These are phyloP conservation scores for Chloropsis hardwickii DNA, from an alignment of 2,113 vertebrate species.

Conservation along the genomic window DNA sequence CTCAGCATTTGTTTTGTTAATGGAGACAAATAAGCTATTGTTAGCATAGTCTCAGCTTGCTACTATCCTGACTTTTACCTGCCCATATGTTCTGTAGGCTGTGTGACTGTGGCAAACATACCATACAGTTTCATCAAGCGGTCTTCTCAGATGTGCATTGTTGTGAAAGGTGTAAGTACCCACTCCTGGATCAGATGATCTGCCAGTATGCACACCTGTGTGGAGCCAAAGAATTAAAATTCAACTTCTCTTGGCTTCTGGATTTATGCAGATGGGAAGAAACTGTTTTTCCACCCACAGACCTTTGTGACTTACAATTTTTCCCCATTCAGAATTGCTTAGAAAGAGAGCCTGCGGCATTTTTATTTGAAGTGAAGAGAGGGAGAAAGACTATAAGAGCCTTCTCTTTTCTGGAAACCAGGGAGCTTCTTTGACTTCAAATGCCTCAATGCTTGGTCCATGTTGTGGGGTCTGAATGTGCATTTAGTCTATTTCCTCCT, in stretches of 20 bases:
- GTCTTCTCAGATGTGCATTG: neutral
- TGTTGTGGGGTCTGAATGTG: fast-evolving
- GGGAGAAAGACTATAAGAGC: neutral
- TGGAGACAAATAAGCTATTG: conserved; percentile 28
- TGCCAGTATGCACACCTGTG: neutral
- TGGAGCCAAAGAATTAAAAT: neutral
- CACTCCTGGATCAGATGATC: neutral
- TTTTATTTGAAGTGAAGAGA: neutral
- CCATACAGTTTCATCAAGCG: neutral
- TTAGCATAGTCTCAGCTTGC: neutral
- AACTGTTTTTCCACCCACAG: neutral
- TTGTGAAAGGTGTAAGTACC: neutral
- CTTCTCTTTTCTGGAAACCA: neutral
- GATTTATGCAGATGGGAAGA: neutral
- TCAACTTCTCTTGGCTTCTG: neutral
- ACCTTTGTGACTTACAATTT: neutral
- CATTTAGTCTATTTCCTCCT: neutral
- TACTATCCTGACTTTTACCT: neutral
- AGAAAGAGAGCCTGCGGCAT: neutral
- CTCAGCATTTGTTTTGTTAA: conserved; percentile 26
- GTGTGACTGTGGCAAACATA: neutral
- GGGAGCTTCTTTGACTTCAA: neutral
- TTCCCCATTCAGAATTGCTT: neutral
- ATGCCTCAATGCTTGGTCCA: neutral
- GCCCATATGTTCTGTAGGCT: neutral